phyloP scores from a whole-genome alignment of 2,113 vertebrate species.

The Danionella cerebrum region DNA sequence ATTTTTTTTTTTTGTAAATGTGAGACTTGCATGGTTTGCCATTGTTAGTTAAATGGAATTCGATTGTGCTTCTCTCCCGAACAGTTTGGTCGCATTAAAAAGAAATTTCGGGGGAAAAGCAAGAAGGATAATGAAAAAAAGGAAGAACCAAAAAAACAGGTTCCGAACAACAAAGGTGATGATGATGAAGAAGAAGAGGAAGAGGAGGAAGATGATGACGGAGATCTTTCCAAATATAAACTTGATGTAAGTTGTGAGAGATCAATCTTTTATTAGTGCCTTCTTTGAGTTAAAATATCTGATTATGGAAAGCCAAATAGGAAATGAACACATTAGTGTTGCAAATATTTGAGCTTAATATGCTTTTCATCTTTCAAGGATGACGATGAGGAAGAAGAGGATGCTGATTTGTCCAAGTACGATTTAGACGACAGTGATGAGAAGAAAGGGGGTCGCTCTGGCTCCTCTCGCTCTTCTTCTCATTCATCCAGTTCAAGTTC shows the following conservation, averaged over 20 bases:
- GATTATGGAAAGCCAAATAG: no score
- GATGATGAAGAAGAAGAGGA: conserved; percentile 80
- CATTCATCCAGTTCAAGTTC: conserved; percentile 89
- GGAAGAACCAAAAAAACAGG: conserved; percentile 62
- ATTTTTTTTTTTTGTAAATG: not conserved
- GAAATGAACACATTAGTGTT: no score
- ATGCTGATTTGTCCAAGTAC: conserved; percentile 92
- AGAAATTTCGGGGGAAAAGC: conserved; percentile 86
- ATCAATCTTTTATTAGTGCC: not conserved
- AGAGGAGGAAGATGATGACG: conserved; percentile 86
- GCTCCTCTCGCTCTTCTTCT: conserved; percentile 82
- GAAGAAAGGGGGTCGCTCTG: conserved; percentile 76
- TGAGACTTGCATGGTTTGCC: not conserved
- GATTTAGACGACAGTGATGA: conserved; percentile 86
- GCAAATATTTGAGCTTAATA: not conserved
- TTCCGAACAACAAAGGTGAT: no score
- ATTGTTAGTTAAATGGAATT: no score
- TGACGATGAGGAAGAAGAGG: conserved; percentile 74
- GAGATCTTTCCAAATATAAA: conserved; percentile 96
- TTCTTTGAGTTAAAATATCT: no score
- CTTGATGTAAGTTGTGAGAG: conserved; percentile 73
- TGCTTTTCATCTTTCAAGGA: conserved; percentile 38
- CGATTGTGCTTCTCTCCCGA: not conserved
- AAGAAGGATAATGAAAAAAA: conserved; percentile 83
- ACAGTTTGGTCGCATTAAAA: conserved; percentile 98